Base-by-base conservation (phyloP, 2,888 invertebrate genomes). In the Amphipyra berbera region DNA sequence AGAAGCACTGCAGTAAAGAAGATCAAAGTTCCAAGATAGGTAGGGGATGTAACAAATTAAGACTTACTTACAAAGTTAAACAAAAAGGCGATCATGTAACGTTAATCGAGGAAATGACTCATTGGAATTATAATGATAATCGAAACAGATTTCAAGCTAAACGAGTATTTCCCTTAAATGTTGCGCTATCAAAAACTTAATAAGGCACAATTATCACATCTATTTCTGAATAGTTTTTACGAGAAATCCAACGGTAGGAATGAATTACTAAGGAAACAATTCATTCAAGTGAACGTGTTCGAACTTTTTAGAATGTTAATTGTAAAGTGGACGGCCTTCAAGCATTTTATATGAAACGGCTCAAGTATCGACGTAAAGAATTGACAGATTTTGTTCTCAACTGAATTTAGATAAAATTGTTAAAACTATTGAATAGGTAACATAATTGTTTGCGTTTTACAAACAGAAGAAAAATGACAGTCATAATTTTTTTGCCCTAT, bases 311-410 rank as follows among this genome's bases (percentile, higher is more conserved):
- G 61, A 73, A 66, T 57, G 66, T 79, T 76, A 69, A 78, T 72
- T 76, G 69, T 77, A 61, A 56, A 74, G 49, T 37, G 45, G 66
- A 37, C 50, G 78, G 68, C 85, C 87, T 85, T 85, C 66, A 48
- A 61, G 41, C 21, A 12, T 57, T 58, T 61, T 64, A 41, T 58
- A 52, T 30, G 33, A 59, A 61, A 56, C 55, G 7, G 35, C 21
- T 48, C 41, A 5, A 15, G 8, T 35, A 9, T 48, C 9, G 13
- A 45, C n/a, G n/a, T 45, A 44, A 53, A 55, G 45, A 67, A 67
- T 73, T 60, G n/a, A 1, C 52, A 35, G 38, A 64, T 38, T 56
- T 37, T 40, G 27, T 38, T 54, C 33, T 27, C 7, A 13, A 48
- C 21, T 13, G 35, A 50, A 46, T 49, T 44, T 12, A 13, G 6